These are phyloP conservation scores for Dione vanillae DNA, from an alignment of 2,888 invertebrate genomes.

Conservation along the genomic window DNA sequence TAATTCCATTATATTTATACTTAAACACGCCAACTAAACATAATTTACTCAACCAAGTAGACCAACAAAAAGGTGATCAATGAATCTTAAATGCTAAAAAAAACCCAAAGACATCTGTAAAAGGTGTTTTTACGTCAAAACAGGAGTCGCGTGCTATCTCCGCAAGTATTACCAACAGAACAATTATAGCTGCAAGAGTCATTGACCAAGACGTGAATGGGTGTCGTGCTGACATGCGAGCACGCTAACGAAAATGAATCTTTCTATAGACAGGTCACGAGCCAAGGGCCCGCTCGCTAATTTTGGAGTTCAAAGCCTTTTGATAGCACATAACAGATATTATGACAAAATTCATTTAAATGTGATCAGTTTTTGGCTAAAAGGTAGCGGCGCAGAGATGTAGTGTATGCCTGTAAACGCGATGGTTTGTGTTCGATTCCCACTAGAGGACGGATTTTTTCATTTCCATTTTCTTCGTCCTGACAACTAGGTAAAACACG, in stretches of 20 bases:
- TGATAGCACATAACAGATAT: neutral
- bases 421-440: too few relatives aligned
- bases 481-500: too few relatives aligned
- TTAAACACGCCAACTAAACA: neutral
- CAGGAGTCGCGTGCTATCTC: slow-evolving; percentile 42
- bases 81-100: neutral
- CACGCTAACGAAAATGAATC: slow-evolving; percentile 56
- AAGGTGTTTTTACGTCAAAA: slow-evolving; percentile 21
- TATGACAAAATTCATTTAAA: neutral
- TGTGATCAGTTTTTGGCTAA: neutral
- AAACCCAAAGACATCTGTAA: neutral
- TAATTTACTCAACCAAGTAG: neutral
- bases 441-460: too few relatives aligned
- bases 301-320: neutral
- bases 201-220: slow-evolving; percentile 55
- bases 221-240: slow-evolving; percentile 60
- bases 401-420: neutral
- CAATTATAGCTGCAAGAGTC: slow-evolving; percentile 56
- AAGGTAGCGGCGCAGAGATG: neutral
- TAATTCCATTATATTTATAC: neutral
- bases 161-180: slow-evolving; percentile 43
- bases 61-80: neutral
- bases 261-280: slow-evolving; percentile 50
- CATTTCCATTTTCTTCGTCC: too few relatives aligned
- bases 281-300: slow-evolving; percentile 46